Percentiles rank a stretch among this genome's conserved stretches.
phyloP scores from a whole-genome alignment of 2,797 vertebrate genomes.

The Acestrorhynchus altus region DNA sequence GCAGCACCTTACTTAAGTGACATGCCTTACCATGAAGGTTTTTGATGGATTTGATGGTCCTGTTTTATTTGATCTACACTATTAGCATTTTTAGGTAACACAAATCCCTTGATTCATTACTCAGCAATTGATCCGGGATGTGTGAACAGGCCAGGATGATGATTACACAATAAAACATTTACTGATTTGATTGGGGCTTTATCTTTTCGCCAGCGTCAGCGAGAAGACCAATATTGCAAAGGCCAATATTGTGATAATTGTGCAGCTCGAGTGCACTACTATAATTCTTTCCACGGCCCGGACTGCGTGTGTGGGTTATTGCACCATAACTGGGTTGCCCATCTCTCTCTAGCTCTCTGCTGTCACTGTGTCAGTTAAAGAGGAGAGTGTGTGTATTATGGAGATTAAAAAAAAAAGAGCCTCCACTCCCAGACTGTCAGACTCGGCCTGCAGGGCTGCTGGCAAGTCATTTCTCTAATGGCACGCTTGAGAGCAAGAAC shows the following conservation, averaged over 20 bases:
- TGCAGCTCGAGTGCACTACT: neutral
- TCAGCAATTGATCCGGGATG: neutral
- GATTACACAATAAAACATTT: neutral
- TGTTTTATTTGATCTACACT: neutral
- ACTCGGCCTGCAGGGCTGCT: slow-evolving; percentile 44
- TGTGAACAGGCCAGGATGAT: neutral
- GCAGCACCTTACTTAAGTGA: too few species aligned
- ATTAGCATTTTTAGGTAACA: neutral
- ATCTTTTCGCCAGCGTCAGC: neutral
- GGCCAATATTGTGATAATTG: neutral
- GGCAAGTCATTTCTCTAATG: slow-evolving; percentile 67
- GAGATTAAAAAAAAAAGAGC: slow-evolving; percentile 42
- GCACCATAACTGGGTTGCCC: slow-evolving; percentile 29
- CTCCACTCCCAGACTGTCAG: slow-evolving; percentile 14
- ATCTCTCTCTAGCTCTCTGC: slow-evolving; percentile 24
- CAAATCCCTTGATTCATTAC: neutral
- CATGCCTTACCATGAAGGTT: too few species aligned
- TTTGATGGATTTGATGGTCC: too few species aligned
- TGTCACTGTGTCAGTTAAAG: slow-evolving; percentile 22
- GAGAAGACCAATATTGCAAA: neutral
- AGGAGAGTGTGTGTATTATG: slow-evolving; percentile 30
- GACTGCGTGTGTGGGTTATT: neutral
- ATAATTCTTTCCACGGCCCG: neutral
- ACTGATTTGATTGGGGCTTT: neutral
- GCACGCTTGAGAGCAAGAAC: slow-evolving; percentile 54